These are phyloP conservation scores for Patella pellucida DNA, from an alignment of 2,888 invertebrate species.

Conservation along the genomic window DNA sequence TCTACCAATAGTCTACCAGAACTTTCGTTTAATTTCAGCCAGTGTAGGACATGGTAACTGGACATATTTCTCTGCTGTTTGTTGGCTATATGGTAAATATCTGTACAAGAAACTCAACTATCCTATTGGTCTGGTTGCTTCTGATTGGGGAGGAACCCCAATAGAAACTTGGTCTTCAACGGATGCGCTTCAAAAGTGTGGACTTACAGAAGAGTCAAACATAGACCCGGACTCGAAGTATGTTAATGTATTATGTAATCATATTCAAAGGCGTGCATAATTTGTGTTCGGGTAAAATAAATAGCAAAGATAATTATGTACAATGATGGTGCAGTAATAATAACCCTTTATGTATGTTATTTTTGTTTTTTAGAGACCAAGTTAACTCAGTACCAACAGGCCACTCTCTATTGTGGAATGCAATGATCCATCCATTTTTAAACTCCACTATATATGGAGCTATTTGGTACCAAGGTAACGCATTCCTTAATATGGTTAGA, in stretches of 20 bases:
- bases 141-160: slow-evolving; percentile 56
- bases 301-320: no score
- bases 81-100: slow-evolving; percentile 65
- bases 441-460: slow-evolving; percentile 57
- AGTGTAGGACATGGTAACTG: slow-evolving; percentile 28
- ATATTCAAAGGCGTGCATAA: no score
- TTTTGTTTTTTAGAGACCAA: no score
- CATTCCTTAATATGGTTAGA: no score
- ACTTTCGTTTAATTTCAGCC: slow-evolving; percentile 30
- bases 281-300: no score
- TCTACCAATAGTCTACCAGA: no score
- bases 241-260: no score
- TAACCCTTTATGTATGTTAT: no score
- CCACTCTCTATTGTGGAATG: slow-evolving; percentile 52
- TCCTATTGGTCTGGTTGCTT: slow-evolving; percentile 58
- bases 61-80: slow-evolving; percentile 62
- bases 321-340: no score
- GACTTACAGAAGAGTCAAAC: slow-evolving; percentile 8
- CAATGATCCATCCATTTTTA: slow-evolving; percentile 62
- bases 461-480: slow-evolving; percentile 64
- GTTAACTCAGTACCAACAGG: neutral
- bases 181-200: slow-evolving; percentile 42
- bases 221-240: no score
- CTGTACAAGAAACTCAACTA: slow-evolving; percentile 55
- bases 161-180: slow-evolving; percentile 64